Conservation (phyloP, 2,113 vertebrate genomes). For the Dolichallabes microphthalmus region DNA sequence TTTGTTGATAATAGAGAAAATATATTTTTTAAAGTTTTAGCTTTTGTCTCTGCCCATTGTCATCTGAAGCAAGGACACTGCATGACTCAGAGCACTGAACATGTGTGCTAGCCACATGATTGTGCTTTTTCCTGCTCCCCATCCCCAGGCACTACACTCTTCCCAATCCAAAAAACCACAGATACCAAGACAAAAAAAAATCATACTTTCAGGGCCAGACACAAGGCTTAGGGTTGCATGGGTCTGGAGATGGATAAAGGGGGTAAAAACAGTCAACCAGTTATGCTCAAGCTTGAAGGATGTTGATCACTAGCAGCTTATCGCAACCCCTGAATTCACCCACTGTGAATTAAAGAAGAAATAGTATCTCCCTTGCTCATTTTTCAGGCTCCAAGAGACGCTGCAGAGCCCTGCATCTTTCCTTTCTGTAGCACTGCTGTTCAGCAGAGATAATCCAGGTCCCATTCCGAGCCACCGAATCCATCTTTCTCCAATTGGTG, state of each 20-base stretch:
- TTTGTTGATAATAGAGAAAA: background rate
- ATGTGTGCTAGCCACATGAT: conserved; percentile 47
- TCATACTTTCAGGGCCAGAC: conserved; percentile 37
- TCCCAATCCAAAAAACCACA: conserved; percentile 53
- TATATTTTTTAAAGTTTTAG: background rate
- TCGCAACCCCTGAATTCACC: conserved; percentile 70
- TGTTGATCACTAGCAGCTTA: conserved; percentile 78
- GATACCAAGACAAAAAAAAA: conserved; percentile 51
- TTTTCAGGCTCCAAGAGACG: conserved; percentile 72
- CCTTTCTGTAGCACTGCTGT: conserved; percentile 70
- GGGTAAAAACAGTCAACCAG: conserved; percentile 48
- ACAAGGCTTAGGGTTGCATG: conserved; percentile 53
- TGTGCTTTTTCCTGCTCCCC: conserved; percentile 43
- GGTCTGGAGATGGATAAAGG: conserved; percentile 33
- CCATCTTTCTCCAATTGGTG: conserved; percentile 72
- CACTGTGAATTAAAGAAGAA: conserved; percentile 78
- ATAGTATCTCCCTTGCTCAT: conserved; percentile 74
- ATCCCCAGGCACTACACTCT: conserved; percentile 41
- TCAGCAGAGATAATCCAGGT: conserved; percentile 73
- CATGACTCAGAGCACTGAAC: conserved; percentile 64
- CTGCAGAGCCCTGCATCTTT: conserved; percentile 60
- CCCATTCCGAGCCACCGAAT: conserved; percentile 68
- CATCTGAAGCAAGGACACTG: conserved; percentile 50
- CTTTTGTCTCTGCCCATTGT: conserved; percentile 10
- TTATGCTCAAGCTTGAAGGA: conserved; percentile 66